phyloP scores from a whole-genome alignment of 2,113 vertebrate species.

The Sphaerodactylus townsendi region DNA sequence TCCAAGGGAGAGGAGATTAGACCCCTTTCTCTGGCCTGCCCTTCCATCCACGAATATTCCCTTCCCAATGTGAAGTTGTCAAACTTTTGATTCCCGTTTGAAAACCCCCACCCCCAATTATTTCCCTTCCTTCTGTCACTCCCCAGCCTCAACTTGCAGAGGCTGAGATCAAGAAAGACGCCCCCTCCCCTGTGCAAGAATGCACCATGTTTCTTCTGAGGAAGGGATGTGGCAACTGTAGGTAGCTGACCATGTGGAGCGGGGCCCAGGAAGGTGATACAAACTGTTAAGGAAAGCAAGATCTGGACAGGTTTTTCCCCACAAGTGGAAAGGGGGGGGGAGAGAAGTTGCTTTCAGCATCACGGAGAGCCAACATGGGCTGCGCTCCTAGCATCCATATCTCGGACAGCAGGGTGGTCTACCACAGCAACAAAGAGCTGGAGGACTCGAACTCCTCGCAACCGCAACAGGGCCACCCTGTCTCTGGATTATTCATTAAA shows the following conservation, averaged over 20 bases:
- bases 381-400: conserved; percentile 97
- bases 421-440: conserved; percentile 90
- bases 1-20: conserved; percentile 1
- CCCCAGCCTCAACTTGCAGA: conserved; percentile 11
- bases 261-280: conserved; percentile 41
- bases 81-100: conserved; percentile 24
- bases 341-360: conserved; percentile 67
- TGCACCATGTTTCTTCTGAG: neutral
- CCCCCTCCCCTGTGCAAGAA: neutral
- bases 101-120: conserved; percentile 30
- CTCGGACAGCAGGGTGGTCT: conserved; percentile 88
- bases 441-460: conserved; percentile 88
- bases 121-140: neutral
- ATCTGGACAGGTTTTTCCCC: conserved; percentile 50
- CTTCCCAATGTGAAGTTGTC: conserved; percentile 37
- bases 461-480: conserved; percentile 81
- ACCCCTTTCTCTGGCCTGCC: rapidly evolving
- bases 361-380: conserved; percentile 85
- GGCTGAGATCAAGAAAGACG: conserved; percentile 50
- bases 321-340: conserved; percentile 35
- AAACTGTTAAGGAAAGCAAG: conserved; percentile 56
- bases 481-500: conserved; percentile 89
- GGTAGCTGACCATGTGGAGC: conserved; percentile 57
- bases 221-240: conserved; percentile 42
- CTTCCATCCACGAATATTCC: neutral